These are phyloP conservation scores for Spisula solida DNA, from an alignment of 2,888 invertebrate species.

Conservation along the genomic window DNA sequence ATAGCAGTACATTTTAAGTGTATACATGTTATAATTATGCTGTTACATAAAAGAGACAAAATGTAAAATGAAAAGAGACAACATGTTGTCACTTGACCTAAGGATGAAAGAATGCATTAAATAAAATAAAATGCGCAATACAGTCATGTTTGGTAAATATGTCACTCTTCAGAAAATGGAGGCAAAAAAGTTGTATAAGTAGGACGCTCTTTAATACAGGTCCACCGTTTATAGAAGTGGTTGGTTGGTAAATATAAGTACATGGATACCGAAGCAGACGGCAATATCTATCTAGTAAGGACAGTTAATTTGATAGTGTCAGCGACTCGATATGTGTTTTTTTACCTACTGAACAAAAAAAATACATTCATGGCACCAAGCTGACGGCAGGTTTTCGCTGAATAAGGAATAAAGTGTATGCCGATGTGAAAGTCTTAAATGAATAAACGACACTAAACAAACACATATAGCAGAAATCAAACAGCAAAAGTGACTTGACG, in stretches of 20 bases:
- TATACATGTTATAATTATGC: too few relatives aligned
- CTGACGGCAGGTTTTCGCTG: not conserved
- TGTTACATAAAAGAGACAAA: too few relatives aligned
- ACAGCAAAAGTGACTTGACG: slow-evolving; percentile 20
- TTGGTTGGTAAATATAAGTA: too few relatives aligned
- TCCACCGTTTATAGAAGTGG: too few relatives aligned
- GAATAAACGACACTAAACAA: not conserved
- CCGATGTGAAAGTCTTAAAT: slow-evolving; percentile 1
- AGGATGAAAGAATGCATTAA: too few relatives aligned
- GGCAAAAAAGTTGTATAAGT: too few relatives aligned
- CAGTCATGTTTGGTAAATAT: too few relatives aligned
- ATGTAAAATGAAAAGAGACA: too few relatives aligned
- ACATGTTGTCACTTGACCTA: too few relatives aligned
- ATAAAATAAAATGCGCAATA: too few relatives aligned
- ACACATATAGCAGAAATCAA: not conserved
- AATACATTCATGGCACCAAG: slow-evolving; percentile 2
- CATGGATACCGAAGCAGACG: not conserved
- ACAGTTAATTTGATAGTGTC: not conserved
- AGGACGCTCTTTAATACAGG: too few relatives aligned
- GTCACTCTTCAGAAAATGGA: too few relatives aligned
- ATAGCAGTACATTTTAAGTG: not conserved
- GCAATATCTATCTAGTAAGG: not conserved
- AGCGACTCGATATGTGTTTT: not conserved
- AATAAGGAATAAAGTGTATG: slow-evolving; percentile 21
- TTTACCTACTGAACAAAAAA: not conserved